Conservation (phyloP, 2,888 invertebrate genomes). For the Galeopsomyia nigrocyanea region DNA sequence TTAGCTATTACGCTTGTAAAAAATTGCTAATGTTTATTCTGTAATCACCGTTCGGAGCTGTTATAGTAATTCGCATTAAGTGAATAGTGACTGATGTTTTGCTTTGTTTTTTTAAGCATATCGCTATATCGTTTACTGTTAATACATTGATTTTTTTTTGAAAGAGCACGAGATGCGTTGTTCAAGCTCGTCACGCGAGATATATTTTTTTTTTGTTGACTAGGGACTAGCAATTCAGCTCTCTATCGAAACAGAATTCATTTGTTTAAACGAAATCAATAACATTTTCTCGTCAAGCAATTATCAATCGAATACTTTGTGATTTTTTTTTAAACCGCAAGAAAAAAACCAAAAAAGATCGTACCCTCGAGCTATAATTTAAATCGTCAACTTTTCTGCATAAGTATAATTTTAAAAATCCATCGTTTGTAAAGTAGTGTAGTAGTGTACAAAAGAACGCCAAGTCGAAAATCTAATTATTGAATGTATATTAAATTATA, state of each 20-base stretch:
- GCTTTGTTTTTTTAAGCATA: slow-evolving; percentile 20
- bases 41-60: slow-evolving; percentile 4
- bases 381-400: slow-evolving; percentile 48
- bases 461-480: slow-evolving; percentile 46
- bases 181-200: slow-evolving; percentile 15
- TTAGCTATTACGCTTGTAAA: slow-evolving; percentile 14
- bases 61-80: slow-evolving; percentile 2
- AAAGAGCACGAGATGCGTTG: slow-evolving; percentile 16
- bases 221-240: slow-evolving; percentile 23
- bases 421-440: slow-evolving; percentile 49
- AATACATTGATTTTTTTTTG: slow-evolving; percentile 13
- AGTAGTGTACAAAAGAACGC: slow-evolving; percentile 53
- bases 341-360: slow-evolving; percentile 29
- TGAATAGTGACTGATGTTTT: slow-evolving; percentile 28
- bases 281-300: slow-evolving; percentile 32
- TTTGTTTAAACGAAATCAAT: slow-evolving; percentile 27
- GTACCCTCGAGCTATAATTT: slow-evolving; percentile 18
- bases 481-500: slow-evolving; percentile 13
- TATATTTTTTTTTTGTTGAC: slow-evolving; percentile 26
- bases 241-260: slow-evolving; percentile 28
- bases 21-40: slow-evolving; percentile 3
- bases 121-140: slow-evolving; percentile 6
- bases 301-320: slow-evolving; percentile 27
- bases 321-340: slow-evolving; percentile 31
- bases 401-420: slow-evolving; percentile 47